Percentiles rank a stretch among this genome's conserved stretches.
These are phyloP conservation scores for Magallana angulata DNA, from an alignment of 1,140 invertebrate genomes.

Conservation along the genomic window DNA sequence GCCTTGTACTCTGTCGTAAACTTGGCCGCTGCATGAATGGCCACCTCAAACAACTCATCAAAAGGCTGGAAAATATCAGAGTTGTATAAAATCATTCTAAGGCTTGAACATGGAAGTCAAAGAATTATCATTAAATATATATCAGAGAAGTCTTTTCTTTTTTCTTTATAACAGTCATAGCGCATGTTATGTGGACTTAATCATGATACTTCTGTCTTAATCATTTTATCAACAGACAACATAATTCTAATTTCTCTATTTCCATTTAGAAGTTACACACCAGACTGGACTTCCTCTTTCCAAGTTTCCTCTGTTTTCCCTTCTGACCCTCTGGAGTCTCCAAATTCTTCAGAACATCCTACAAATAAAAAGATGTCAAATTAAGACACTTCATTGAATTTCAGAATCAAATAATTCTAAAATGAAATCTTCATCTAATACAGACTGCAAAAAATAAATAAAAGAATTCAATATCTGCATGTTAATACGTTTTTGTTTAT, in stretches of 20 bases:
- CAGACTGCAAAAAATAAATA: too few species aligned
- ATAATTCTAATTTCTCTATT: neutral
- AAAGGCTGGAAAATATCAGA: constrained; percentile 63
- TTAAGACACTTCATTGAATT: too few species aligned
- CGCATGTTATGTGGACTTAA: too few species aligned
- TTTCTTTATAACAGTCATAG: neutral
- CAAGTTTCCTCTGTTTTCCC: constrained; percentile 33
- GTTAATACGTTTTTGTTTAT: too few species aligned
- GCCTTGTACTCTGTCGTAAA: constrained; percentile 48
- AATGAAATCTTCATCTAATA: too few species aligned
- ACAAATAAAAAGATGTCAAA: constrained; percentile 31
- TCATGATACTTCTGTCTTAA: too few species aligned
- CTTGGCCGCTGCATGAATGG: constrained; percentile 58
- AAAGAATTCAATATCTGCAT: too few species aligned
- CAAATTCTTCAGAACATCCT: constrained; percentile 63
- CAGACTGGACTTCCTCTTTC: constrained; percentile 60
- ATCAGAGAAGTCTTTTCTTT: neutral
- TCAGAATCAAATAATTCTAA: too few species aligned
- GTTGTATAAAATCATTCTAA: too few species aligned
- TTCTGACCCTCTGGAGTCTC: constrained; percentile 63
- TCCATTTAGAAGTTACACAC: constrained; percentile 13
- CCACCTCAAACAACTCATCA: constrained; percentile 70
- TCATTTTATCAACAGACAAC: too few species aligned
- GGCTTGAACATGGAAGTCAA: too few species aligned
- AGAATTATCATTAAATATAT: neutral